Percentiles rank a stretch among this genome's conserved stretches.
These are phyloP conservation scores for Pristionchus fissidentatus DNA, from an alignment of 2,888 invertebrate genomes.

Conservation along the genomic window DNA sequence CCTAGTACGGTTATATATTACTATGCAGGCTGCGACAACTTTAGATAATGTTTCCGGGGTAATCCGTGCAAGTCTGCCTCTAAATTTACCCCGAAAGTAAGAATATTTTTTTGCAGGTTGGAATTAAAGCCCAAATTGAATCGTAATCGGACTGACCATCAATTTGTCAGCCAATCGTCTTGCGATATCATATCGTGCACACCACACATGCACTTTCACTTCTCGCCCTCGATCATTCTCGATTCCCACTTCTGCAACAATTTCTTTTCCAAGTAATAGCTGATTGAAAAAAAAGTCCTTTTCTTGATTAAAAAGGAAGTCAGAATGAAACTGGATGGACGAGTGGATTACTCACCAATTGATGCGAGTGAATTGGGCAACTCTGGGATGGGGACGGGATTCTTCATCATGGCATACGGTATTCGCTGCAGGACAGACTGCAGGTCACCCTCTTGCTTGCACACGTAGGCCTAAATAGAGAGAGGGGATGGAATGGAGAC, in stretches of 20 bases:
- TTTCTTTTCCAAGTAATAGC: background rate
- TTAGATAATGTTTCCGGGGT: too few species aligned
- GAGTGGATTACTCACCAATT: conserved; percentile 54
- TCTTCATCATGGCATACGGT: conserved; percentile 53
- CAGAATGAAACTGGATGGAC: too few species aligned
- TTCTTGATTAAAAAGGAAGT: background rate
- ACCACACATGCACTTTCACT: conserved; percentile 60
- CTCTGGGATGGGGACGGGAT: conserved; percentile 55
- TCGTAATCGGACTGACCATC: conserved; percentile 35
- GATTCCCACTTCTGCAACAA: conserved; percentile 56
- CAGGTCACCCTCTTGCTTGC: conserved; percentile 44
- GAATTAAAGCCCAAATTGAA: too few species aligned
- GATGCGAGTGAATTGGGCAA: conserved; percentile 58
- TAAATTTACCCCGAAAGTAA: too few species aligned
- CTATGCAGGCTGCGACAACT: too few species aligned
- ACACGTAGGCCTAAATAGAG: conserved; percentile 44
- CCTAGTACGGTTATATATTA: too few species aligned
- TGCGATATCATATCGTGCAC: conserved; percentile 61
- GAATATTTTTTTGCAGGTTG: too few species aligned
- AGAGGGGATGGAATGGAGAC: background rate
- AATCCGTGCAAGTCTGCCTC: too few species aligned
- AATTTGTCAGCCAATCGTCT: conserved; percentile 67
- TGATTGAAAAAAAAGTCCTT: background rate
- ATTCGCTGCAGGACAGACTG: conserved; percentile 39
- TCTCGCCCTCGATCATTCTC: conserved; percentile 57